Percentiles rank a stretch among this genome's conserved stretches.
phyloP scores from a whole-genome alignment of 64 coral and sea anemone species.

The Stylophora pistillata region DNA sequence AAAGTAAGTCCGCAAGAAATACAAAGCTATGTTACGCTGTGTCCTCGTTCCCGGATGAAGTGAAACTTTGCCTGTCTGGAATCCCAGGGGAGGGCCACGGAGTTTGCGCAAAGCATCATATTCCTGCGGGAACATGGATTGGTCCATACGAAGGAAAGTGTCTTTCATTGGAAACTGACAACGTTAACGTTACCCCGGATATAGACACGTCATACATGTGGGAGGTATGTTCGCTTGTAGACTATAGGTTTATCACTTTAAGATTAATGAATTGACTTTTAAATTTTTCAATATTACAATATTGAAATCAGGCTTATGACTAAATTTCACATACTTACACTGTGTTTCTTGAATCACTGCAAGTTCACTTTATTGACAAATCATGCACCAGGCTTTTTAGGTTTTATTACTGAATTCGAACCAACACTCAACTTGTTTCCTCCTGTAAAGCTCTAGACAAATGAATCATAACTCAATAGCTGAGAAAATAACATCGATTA shows the following conservation, averaged over 20 bases:
- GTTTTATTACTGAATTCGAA: too few relatives aligned
- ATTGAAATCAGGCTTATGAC: too few relatives aligned
- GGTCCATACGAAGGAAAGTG: constrained; percentile 81
- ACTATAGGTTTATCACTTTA: neutral
- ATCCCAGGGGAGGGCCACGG: constrained; percentile 66
- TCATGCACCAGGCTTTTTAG: too few relatives aligned
- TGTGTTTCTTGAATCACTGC: too few relatives aligned
- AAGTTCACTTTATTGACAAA: too few relatives aligned
- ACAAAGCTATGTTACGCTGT: constrained; percentile 54
- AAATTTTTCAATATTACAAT: too few relatives aligned
- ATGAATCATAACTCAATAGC: too few relatives aligned
- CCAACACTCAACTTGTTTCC: too few relatives aligned
- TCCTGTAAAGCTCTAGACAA: too few relatives aligned
- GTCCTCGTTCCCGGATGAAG: constrained; percentile 73
- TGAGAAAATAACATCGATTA: too few relatives aligned
- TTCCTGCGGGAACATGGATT: constrained; percentile 85
- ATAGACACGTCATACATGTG: constrained; percentile 75
- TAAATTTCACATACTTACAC: too few relatives aligned
- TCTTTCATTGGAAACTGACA: constrained; percentile 51
- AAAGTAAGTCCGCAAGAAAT: neutral
- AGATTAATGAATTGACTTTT: neutral
- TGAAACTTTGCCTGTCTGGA: constrained; percentile 59
- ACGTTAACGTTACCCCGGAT: constrained; percentile 53
- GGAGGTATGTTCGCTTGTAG: constrained; percentile 49
- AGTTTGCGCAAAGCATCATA: constrained; percentile 75